Conservation (phyloP, 2,888 invertebrate species). For the Brenthis ino region DNA sequence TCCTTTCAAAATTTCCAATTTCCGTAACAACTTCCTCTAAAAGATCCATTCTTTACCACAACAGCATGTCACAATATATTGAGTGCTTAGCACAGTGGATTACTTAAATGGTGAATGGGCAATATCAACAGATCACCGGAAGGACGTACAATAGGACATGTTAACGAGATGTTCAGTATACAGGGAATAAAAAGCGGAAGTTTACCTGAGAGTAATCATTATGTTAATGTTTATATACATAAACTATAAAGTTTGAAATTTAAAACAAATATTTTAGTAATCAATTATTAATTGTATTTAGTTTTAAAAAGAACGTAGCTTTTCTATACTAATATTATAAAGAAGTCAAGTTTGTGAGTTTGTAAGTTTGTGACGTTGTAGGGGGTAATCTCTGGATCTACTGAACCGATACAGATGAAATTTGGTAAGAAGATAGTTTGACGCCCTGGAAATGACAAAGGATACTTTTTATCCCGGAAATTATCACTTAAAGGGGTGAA, state of each 20-base stretch:
- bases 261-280: not conserved
- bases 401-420: too few species aligned
- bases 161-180: conserved; percentile 13
- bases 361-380: too few species aligned
- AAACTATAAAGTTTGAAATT: not conserved
- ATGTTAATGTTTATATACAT: not conserved
- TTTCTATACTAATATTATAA: too few species aligned
- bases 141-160: conserved; percentile 15
- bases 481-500: too few species aligned
- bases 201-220: conserved; percentile 12
- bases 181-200: conserved; percentile 10
- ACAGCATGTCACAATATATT: not conserved
- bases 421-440: too few species aligned
- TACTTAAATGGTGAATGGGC: not conserved
- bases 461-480: too few species aligned
- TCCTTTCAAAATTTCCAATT: not conserved
- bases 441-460: too few species aligned
- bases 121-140: not conserved
- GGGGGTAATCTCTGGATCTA: too few species aligned
- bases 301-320: too few species aligned
- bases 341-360: too few species aligned
- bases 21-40: not conserved
- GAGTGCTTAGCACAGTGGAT: not conserved
- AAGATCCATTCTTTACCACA: not conserved
- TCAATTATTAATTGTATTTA: too few species aligned